Evolutionary conservation across 1,140 invertebrate genomes (phyloP).

Genomic region (Caenorhabditis remanei): DNA sequence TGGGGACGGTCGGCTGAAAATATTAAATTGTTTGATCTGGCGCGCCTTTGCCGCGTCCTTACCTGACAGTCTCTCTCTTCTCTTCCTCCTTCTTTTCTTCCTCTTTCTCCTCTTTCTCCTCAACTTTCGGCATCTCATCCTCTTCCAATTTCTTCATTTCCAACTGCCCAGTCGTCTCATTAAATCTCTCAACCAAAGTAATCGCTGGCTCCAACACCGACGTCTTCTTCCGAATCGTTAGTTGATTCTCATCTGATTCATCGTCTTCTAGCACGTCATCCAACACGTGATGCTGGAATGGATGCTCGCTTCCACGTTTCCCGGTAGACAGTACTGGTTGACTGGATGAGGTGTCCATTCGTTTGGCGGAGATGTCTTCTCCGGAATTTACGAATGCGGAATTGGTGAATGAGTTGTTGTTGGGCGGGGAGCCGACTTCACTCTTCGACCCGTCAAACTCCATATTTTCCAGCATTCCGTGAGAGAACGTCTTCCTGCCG

Average conservation of each 20-base stretch:
- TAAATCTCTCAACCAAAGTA: constrained; percentile 8
- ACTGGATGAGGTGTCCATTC: background rate
- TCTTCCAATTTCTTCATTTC: constrained; percentile 3
- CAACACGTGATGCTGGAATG: constrained; percentile 59
- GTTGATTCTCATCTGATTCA: constrained; percentile 55
- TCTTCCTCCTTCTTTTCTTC: background rate
- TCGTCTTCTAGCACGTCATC: constrained; percentile 61
- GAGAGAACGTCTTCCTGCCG: constrained; percentile 57
- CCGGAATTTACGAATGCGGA: constrained; percentile 38
- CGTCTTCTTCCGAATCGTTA: constrained; percentile 35
- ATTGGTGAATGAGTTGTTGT: constrained; percentile 59
- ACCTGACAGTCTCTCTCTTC: background rate
- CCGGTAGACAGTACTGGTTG: constrained; percentile 11
- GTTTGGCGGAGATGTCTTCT: background rate
- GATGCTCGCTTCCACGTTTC: constrained; percentile 46
- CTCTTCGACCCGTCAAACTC: background rate
- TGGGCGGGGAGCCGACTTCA: background rate
- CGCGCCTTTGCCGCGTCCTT: background rate
- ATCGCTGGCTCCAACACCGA: constrained; percentile 41
- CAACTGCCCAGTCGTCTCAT: constrained; percentile 11
- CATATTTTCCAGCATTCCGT: constrained; percentile 58
- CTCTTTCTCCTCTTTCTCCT: background rate
- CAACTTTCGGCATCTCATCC: background rate
- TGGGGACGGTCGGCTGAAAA: constrained; percentile 10
- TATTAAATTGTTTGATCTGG: background rate